These are phyloP conservation scores for Nasonia giraulti DNA, from an alignment of 1,140 invertebrate species.

Conservation along the genomic window DNA sequence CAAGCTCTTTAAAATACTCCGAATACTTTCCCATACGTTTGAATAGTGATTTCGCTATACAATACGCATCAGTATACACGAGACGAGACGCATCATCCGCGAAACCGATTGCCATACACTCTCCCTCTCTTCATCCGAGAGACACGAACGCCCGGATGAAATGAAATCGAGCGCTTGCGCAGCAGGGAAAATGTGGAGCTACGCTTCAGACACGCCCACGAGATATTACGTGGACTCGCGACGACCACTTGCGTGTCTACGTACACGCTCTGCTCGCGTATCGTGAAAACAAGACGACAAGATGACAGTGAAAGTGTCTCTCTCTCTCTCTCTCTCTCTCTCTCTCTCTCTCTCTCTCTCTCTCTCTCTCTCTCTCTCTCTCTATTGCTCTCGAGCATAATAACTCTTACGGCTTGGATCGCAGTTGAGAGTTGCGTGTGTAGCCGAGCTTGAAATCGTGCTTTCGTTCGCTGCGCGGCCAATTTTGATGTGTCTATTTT, in stretches of 20 bases:
- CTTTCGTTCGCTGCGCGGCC: background rate
- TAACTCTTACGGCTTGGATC: background rate
- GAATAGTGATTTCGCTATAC: no score
- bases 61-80: no score
- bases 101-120: no score
- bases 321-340: conserved; percentile 8
- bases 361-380: background rate
- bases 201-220: conserved; percentile 20
- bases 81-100: no score
- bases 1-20: no score
- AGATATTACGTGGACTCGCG: conserved; percentile 17
- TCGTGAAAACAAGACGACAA: background rate
- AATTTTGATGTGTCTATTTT: background rate
- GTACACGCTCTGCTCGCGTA: background rate
- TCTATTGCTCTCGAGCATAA: background rate
- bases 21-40: no score
- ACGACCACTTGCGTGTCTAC: background rate
- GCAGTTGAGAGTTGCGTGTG: background rate
- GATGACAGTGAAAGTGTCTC: conserved; percentile 32
- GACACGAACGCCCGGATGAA: conserved; percentile 18
- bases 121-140: background rate
- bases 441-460: conserved; percentile 8
- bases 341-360: background rate
- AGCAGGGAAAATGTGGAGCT: background rate
- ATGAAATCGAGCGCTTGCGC: background rate